A percentile compares a stretch with the other conserved stretches of the same genome.
Evolutionary conservation across 1,140 invertebrate genomes (phyloP).

Genomic region (Ditylenchus dipsaci): DNA sequence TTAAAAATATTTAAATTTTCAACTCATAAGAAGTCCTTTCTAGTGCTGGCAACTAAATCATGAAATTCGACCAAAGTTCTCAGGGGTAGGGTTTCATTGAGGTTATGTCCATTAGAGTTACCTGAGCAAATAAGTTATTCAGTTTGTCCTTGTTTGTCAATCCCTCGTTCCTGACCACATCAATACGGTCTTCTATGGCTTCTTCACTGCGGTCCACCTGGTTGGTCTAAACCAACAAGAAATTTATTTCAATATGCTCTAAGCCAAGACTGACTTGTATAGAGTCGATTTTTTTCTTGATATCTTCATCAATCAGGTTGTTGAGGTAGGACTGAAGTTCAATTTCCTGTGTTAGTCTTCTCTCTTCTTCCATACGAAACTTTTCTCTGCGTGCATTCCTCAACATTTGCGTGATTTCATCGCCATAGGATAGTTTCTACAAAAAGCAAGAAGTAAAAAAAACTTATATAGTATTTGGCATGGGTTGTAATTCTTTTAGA

Average conservation of each 20-base stretch:
- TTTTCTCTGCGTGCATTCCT: conserved; percentile 43
- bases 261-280: conserved; percentile 19
- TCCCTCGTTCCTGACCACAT: conserved; percentile 28
- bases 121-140: conserved; percentile 43
- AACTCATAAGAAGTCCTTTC: no score
- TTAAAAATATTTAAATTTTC: no score
- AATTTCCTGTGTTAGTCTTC: conserved; percentile 47
- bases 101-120: no score
- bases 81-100: no score
- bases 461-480: no score
- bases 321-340: conserved; percentile 49
- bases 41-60: no score
- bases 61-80: no score
- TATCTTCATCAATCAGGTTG: conserved; percentile 46
- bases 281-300: conserved; percentile 29
- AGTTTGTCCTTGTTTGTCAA: conserved; percentile 29
- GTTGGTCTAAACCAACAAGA: conserved; percentile 2
- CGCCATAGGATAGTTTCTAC: conserved; percentile 39
- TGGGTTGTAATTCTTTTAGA: no score
- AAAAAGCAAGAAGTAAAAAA: no score
- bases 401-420: conserved; percentile 46
- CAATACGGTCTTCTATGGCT: conserved; percentile 31
- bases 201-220: conserved; percentile 11
- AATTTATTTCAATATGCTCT: no score
- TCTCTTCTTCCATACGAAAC: conserved; percentile 52